Evolutionary conservation across 2,797 vertebrate species (phyloP).

Genomic region (Geotrypetes seraphini): DNA sequence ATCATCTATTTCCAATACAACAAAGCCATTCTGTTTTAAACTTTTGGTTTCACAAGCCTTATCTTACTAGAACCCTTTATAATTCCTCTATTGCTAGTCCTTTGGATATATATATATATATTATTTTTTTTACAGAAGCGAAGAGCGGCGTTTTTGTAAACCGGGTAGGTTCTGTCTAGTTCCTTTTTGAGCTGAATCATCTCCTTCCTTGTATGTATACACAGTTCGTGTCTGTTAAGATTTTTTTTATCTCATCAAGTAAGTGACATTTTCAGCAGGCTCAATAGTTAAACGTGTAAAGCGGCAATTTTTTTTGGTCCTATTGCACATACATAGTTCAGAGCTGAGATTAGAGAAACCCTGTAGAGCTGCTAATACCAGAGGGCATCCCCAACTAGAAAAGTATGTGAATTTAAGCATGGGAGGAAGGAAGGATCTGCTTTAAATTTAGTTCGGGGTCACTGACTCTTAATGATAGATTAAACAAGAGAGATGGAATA

Average conservation of each 20-base stretch:
- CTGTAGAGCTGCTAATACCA: constrained; percentile 69
- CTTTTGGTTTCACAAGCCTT: no score
- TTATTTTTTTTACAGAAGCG: no score
- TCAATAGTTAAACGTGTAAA: constrained; percentile 60
- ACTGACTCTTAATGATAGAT: constrained; percentile 75
- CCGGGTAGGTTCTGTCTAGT: no score
- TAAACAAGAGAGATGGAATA: constrained; percentile 66
- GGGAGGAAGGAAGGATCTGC: constrained; percentile 76
- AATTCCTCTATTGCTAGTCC: no score
- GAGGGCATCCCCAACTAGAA: constrained; percentile 66
- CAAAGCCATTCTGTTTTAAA: no score
- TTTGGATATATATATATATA: no score
- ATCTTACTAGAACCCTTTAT: no score
- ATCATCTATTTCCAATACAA: no score
- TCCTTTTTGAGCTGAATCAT: no score
- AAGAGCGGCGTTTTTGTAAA: no score
- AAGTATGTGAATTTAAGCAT: constrained; percentile 74
- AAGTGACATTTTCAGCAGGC: constrained; percentile 46
- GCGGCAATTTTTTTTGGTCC: constrained; percentile 69
- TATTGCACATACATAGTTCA: constrained; percentile 66
- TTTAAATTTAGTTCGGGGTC: constrained; percentile 76
- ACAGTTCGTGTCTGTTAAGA: no score
- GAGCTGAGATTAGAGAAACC: constrained; percentile 74
- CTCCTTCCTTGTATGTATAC: no score
- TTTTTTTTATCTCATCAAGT: constrained; percentile 49